These are phyloP conservation scores for Acromyrmex charruanus DNA, from an alignment of 1,140 invertebrate genomes.

Conservation along the genomic window DNA sequence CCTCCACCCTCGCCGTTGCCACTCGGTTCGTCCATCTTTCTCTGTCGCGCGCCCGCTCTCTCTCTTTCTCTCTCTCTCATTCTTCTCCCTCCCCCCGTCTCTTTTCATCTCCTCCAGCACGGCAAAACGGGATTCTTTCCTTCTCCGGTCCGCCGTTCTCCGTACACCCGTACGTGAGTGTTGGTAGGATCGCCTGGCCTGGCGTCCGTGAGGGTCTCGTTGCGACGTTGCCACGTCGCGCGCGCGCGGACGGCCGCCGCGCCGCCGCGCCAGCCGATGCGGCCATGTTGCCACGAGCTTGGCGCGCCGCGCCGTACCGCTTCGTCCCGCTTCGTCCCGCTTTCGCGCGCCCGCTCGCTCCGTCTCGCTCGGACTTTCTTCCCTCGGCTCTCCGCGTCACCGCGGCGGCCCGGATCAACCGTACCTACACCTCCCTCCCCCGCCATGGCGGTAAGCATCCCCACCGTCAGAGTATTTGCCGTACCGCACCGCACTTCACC, in stretches of 20 bases:
- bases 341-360: conserved; percentile 34
- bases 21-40: conserved; percentile 2
- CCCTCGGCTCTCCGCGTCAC: not conserved
- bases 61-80: too few species aligned
- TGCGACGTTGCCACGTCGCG: conserved; percentile 73
- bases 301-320: conserved; percentile 41
- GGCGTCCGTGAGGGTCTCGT: conserved; percentile 80
- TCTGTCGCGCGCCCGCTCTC: not conserved
- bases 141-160: conserved; percentile 83
- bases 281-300: conserved; percentile 39
- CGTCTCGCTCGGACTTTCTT: conserved; percentile 51
- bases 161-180: conserved; percentile 69
- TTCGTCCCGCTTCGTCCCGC: conserved; percentile 51
- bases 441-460: conserved; percentile 62
- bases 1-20: conserved; percentile 16
- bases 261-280: not conserved
- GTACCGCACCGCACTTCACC: conserved; percentile 60
- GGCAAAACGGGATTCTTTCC: conserved; percentile 86
- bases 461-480: conserved; percentile 47
- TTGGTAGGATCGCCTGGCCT: conserved; percentile 81
- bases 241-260: conserved; percentile 30
- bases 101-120: conserved; percentile 72
- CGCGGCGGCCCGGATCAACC: conserved; percentile 77
- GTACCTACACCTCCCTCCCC: conserved; percentile 53
- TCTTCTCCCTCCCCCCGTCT: not conserved